phyloP scores from a whole-genome alignment of 2,797 vertebrate genomes.

The Urophycis tenuis region DNA sequence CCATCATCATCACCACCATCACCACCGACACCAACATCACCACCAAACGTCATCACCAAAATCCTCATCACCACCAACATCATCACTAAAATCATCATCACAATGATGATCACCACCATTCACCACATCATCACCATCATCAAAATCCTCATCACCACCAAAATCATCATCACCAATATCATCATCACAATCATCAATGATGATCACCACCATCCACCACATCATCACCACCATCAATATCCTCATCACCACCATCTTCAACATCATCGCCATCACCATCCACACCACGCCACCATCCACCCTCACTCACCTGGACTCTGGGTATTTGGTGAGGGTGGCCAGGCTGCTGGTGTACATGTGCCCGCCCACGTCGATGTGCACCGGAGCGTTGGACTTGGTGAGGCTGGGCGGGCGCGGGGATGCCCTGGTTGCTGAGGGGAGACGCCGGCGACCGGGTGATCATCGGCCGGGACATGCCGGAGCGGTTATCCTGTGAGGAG shows the following conservation, averaged over 20 bases:
- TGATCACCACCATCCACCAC: background rate
- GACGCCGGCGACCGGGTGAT: constrained; percentile 96
- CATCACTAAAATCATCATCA: background rate
- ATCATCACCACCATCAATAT: background rate
- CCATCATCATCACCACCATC: too few species aligned
- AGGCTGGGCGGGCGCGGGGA: constrained; percentile 95
- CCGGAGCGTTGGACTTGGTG: constrained; percentile 96
- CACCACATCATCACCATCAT: background rate
- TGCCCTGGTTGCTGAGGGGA: constrained; percentile 96
- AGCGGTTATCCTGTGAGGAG: constrained; percentile 84
- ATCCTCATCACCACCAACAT: background rate
- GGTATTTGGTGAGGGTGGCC: constrained; percentile 96
- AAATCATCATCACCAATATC: too few species aligned
- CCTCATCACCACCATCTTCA: background rate
- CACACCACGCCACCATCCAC: background rate
- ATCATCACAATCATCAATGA: background rate
- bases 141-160: background rate
- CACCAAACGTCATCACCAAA: background rate
- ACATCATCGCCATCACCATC: background rate
- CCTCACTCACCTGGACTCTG: constrained; percentile 87
- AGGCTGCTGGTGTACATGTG: constrained; percentile 99
- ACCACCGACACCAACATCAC: too few species aligned
- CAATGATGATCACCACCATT: background rate
- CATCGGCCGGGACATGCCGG: constrained; percentile 98
- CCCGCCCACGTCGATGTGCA: constrained; percentile 98